phyloP scores from a whole-genome alignment of 2,113 vertebrate genomes.

The Bathybates hornii region DNA sequence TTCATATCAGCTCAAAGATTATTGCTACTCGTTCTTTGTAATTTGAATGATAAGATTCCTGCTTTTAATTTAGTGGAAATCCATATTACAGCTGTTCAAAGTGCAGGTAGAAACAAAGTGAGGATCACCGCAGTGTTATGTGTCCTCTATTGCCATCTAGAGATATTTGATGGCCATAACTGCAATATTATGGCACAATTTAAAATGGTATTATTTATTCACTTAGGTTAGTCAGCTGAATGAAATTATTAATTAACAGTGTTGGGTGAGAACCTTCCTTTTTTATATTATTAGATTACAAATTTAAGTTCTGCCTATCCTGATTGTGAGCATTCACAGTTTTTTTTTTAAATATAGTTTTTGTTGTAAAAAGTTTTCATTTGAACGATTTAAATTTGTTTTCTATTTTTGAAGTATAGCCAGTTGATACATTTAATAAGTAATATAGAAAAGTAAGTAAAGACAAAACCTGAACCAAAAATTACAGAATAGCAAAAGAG shows the following conservation, averaged over 20 bases:
- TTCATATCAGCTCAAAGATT: not conserved
- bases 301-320: not conserved
- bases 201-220: not conserved
- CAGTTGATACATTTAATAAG: not conserved
- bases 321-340: not conserved
- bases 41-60: not conserved
- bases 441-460: not conserved
- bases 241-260: not conserved
- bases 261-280: not conserved
- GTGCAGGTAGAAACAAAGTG: not conserved
- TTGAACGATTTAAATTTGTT: not conserved
- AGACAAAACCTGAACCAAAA: not conserved
- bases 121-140: not conserved
- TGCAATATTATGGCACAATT: not conserved
- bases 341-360: not conserved
- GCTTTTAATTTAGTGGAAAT: not conserved
- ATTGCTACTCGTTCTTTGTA: not conserved
- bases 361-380: not conserved
- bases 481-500: not conserved
- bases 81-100: not conserved
- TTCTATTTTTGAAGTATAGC: not conserved
- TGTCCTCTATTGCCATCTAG: slow-evolving; percentile 57
- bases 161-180: not conserved
- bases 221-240: not conserved
- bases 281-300: not conserved